Percentiles rank a stretch among this genome's conserved stretches.
Evolutionary conservation across 2,113 vertebrate genomes (phyloP).

Genomic region (Aegotheles bennettii): DNA sequence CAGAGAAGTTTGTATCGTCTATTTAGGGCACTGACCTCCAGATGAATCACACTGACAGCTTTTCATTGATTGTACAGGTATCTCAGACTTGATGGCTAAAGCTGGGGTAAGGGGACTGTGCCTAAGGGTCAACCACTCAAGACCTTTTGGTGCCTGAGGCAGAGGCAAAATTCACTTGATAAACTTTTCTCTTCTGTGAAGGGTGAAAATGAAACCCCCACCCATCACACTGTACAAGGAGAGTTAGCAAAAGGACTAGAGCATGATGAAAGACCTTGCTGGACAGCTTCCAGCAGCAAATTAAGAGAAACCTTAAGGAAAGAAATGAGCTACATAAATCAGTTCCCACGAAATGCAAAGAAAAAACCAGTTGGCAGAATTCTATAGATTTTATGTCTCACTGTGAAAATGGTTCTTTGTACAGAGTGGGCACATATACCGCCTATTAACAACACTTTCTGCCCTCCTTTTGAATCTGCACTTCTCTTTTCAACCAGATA

Average conservation of each 20-base stretch:
- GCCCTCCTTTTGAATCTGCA: neutral
- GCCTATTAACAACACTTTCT: neutral
- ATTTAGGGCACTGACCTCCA: neutral
- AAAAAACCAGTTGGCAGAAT: neutral
- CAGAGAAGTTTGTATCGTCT: neutral
- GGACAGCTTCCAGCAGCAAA: neutral
- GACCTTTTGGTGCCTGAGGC: fast-evolving
- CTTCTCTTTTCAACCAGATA: neutral
- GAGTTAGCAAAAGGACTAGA: neutral
- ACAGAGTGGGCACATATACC: neutral
- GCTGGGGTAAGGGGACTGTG: neutral
- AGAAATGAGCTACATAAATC: neutral
- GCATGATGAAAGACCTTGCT: neutral
- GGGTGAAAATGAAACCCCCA: neutral
- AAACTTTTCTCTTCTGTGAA: neutral
- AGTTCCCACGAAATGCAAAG: neutral
- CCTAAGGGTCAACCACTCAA: neutral
- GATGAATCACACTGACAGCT: neutral
- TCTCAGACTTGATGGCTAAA: neutral
- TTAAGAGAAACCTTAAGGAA: neutral
- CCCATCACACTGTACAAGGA: neutral
- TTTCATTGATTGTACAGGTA: neutral
- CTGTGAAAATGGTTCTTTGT: neutral
- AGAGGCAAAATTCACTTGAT: neutral
- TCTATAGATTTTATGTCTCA: neutral